Evolutionary conservation across 2,113 vertebrate genomes (phyloP), one percentile per base, ranked within the genome.

Genomic region (Rhabdornis inornatus): DNA sequence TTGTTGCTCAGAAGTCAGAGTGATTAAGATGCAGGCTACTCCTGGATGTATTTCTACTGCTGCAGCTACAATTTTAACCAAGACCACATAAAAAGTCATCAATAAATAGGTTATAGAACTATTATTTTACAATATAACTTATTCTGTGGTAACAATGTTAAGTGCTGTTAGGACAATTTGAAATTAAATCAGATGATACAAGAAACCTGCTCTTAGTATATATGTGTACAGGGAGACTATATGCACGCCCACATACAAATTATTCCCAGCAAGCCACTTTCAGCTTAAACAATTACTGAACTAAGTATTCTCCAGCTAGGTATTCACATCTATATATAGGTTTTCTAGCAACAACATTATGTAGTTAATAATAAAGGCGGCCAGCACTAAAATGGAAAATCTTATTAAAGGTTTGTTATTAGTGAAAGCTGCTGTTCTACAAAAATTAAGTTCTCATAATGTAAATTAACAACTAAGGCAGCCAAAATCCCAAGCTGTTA

Each of bases 81-180:
- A 59, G 53, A 94, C 92, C 96, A 98, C 89, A 64, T 77, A 97
- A 96, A 92, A 94, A 91, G 40, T 60, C 39, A 97, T 91, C 97
- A 97, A 98, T 97, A 96, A 98, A 95, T 83, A 91, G 79, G 45
- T 95, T 92, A 91, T 88, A 71, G 69, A 93, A 87, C 10, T 85
- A n/a, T 52, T 53, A 42, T 28, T 96, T 52, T 92, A 93, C 61
- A 40, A 89, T 88, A 79, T 60, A 94, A 91, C 8, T 81, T 87
- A 47, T 56, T 92, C 56, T 76, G 63, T 44, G 60, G 35, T 74
- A 95, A 61, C 45, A 82, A 35, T 49, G 44, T 37, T 86, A 89
- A 94, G 24, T 57, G 71, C 31, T 83, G 49, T 56, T 79, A 57
- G 39, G 45, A 88, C 79, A 71, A 95, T 91, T 94, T 91, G 47